These are phyloP conservation scores for Heliconius erato DNA, from an alignment of 2,888 invertebrate genomes.

Conservation along the genomic window DNA sequence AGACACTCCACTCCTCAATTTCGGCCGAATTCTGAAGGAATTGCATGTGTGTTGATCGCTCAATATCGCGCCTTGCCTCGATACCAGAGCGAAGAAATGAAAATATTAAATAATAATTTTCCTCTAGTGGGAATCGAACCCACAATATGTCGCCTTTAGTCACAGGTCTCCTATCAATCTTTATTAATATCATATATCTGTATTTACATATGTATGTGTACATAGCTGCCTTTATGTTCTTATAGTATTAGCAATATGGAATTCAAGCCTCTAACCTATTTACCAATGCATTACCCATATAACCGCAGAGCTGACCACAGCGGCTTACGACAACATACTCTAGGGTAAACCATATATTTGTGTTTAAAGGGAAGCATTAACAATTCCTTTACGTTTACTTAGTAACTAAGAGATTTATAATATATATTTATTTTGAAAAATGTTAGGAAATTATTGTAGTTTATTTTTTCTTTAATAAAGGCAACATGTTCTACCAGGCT, in stretches of 20 bases:
- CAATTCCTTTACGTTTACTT: not conserved
- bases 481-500: too few relatives aligned
- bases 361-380: not conserved
- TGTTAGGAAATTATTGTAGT: not conserved
- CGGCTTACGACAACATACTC: not conserved
- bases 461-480: too few relatives aligned
- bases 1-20: too few relatives aligned
- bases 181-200: too few relatives aligned
- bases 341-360: not conserved
- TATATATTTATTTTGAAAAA: not conserved
- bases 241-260: conserved; percentile 1
- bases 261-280: conserved; percentile 8
- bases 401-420: not conserved
- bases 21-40: too few relatives aligned
- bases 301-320: conserved; percentile 19
- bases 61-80: too few relatives aligned
- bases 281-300: conserved; percentile 3
- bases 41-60: too few relatives aligned
- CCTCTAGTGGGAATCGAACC: not conserved
- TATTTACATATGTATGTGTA: too few relatives aligned
- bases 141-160: not conserved
- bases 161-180: not conserved
- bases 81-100: not conserved
- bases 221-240: not conserved
- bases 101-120: not conserved